Conservation (phyloP, 2,113 vertebrate genomes). For the Cebidichthys violaceus region DNA sequence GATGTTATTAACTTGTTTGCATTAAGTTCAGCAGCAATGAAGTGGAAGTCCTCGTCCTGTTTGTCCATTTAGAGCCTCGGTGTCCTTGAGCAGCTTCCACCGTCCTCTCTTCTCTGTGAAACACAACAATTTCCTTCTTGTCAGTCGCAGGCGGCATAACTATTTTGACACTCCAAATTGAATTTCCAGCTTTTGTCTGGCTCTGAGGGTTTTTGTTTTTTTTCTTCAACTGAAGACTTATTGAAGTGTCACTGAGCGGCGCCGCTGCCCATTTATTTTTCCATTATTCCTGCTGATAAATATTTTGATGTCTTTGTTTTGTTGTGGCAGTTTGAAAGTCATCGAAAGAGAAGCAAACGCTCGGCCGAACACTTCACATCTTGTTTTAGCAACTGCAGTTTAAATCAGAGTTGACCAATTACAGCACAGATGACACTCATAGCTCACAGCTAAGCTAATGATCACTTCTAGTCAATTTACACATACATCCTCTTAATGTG, state of each 20-base stretch:
- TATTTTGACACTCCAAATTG: constrained; percentile 53
- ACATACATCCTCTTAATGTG: background rate
- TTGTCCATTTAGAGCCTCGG: background rate
- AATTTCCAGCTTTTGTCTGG: constrained; percentile 48
- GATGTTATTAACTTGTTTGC: background rate
- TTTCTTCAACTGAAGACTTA: constrained; percentile 35
- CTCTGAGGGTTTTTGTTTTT: constrained; percentile 2
- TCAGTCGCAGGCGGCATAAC: constrained; percentile 4
- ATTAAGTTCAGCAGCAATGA: background rate
- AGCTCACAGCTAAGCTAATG: background rate
- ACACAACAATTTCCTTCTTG: constrained; percentile 25
- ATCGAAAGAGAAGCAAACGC: background rate
- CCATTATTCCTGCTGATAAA: constrained; percentile 58
- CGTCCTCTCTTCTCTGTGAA: constrained; percentile 16
- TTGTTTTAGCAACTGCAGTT: background rate
- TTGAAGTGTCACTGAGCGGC: constrained; percentile 43
- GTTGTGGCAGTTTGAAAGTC: constrained; percentile 27
- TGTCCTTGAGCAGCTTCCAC: constrained; percentile 24
- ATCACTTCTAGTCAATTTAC: background rate
- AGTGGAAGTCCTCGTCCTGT: no score
- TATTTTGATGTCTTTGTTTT: constrained; percentile 46
- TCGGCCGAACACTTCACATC: background rate
- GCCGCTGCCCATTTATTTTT: constrained; percentile 44
- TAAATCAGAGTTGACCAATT: background rate
- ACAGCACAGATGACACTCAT: background rate